Evolutionary conservation across 2,113 vertebrate genomes (phyloP).

Genomic region (Xiphophorus maculatus): DNA sequence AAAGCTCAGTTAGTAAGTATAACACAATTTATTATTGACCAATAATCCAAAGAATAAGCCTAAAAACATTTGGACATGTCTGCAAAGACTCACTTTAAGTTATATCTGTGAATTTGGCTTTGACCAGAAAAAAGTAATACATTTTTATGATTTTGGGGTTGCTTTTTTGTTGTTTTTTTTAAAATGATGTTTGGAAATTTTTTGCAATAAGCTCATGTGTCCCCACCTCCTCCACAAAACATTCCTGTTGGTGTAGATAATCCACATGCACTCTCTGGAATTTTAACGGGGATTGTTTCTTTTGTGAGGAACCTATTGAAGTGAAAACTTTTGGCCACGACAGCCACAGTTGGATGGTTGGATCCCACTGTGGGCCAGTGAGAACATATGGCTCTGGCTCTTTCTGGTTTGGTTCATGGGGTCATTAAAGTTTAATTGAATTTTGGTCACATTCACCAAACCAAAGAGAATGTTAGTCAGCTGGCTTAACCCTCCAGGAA

Average conservation of each 20-base stretch:
- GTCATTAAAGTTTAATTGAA: conserved; percentile 15
- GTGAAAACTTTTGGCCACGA: conserved; percentile 22
- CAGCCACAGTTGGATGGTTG: conserved; percentile 15
- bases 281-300: conserved; percentile 35
- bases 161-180: background rate
- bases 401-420: conserved; percentile 20
- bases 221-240: background rate
- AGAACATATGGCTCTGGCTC: conserved; percentile 10
- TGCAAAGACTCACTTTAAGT: background rate
- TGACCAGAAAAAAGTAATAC: background rate
- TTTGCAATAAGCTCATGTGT: background rate
- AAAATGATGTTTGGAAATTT: background rate
- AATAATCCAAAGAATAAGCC: background rate
- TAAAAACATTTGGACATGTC: background rate
- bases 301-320: conserved; percentile 24
- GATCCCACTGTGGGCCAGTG: conserved; percentile 9
- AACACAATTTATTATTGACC: background rate
- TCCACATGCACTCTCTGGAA: conserved; percentile 24
- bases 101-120: background rate
- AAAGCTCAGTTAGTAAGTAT: background rate
- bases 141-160: background rate
- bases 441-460: conserved; percentile 11
- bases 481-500: background rate
- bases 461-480: background rate
- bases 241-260: conserved; percentile 18